phyloP scores from a whole-genome alignment of 2,113 vertebrate genomes.

The Stictonetta naevosa region DNA sequence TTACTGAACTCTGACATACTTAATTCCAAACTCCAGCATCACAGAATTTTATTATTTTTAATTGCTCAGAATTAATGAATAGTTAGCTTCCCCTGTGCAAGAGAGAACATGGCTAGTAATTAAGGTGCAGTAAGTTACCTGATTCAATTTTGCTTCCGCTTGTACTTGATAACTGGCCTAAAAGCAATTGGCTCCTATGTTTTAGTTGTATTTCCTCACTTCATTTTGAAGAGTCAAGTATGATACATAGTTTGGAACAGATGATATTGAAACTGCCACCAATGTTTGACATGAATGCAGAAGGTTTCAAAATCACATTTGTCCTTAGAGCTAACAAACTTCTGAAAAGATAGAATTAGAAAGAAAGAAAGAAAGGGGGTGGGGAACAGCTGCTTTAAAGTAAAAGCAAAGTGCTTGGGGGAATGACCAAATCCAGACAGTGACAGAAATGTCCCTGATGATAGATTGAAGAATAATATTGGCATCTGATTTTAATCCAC shows the following conservation, averaged over 20 bases:
- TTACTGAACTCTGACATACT: conserved; percentile 5
- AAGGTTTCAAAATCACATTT: neutral
- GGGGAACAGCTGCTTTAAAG: neutral
- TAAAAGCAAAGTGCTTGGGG: neutral
- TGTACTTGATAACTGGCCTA: conserved; percentile 14
- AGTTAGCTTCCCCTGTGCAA: conserved; percentile 6
- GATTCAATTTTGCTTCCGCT: conserved; percentile 38
- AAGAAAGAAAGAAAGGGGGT: neutral
- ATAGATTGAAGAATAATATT: neutral
- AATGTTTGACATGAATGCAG: neutral
- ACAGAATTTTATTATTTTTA: conserved; percentile 27
- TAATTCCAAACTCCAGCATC: conserved; percentile 19
- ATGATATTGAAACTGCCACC: neutral
- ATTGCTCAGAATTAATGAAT: conserved; percentile 62
- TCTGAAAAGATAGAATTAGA: neutral
- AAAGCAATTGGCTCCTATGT: neutral
- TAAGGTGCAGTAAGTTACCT: conserved; percentile 39
- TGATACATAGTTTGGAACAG: neutral
- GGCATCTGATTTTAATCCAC: neutral
- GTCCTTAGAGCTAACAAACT: neutral
- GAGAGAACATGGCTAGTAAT: conserved; percentile 25
- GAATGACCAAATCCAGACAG: neutral
- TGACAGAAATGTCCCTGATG: neutral
- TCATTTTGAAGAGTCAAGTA: neutral
- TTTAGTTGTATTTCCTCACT: neutral